Evolutionary conservation across 2,113 vertebrate genomes (phyloP), one percentile per base, ranked within the genome.

Genomic region (Toxotes chatareus): DNA sequence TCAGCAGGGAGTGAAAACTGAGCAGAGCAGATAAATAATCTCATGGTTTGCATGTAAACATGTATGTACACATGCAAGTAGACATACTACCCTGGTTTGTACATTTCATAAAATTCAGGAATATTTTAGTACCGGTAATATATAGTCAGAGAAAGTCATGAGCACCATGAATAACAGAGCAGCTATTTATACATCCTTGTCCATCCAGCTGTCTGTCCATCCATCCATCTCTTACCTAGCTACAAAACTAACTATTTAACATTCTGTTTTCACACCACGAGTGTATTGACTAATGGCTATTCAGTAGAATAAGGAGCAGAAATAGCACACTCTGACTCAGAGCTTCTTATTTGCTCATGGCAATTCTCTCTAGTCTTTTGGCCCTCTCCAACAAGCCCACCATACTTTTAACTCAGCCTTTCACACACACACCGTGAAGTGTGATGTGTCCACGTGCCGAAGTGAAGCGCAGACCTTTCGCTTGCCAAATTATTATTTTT

Each of bases 281-380:
- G 56, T 64, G 21, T 40, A 77, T 51, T 80, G 75, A 86, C 69
- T 80, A 88, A 91, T 75, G 74, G 83, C 53, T 86, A 71, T 82
- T 78, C 71, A 86, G 74, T 77, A 72, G 42, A 74, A 86, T 83
- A 56, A 34, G 38, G 42, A 87, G 53, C 85, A 84, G 76, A 91
- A 86, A 83, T 80, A 83, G 64, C 79, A 56, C 57, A 21, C 49
- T 69, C 61, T 89, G 87, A 91, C 68, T 93, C 87, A 91, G 47
- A 73, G 83, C 47, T 66, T 87, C 77, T 86, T 85, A 87, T 86
- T 86, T 89, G 87, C 90, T 89, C 34, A 17, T 76, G 86, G 88
- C 88, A 76, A 84, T 83, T 88, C 80, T 82, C 74, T 82, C 23
- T 69, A 56, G 74, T 91, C 79, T 76, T 79, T 73, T 80, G 73